Base-by-base conservation (phyloP, 2,888 invertebrate species). In the Drosophila parthenogenetica region DNA sequence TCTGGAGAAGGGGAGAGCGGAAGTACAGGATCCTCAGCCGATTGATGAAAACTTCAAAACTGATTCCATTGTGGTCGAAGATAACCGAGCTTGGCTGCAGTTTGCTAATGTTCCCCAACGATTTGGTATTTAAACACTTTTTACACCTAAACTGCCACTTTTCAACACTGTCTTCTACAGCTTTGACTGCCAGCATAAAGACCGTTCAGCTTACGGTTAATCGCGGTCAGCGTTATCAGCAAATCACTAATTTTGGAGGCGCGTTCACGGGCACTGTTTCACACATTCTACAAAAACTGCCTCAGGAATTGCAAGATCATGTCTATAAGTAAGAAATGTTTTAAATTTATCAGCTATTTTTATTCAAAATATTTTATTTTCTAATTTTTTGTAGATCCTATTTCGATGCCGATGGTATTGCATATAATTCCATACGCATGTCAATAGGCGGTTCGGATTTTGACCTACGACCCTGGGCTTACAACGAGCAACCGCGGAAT, bases 371-470 rank as follows among this genome's bases (percentile, higher is more conserved):
- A n/a, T n/a, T 10, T 37, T 16, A 5, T 2, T 1, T 17, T 7
- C 7, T 22, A 3, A 22, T 8, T 13, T 11, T n/a, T 45, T 49
- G 0, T 51, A 97, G 97, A 51, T 95, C 97, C 0, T 97, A 96
- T 90, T 97, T 94, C 87, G 93, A 94, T 10, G 84, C 91, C 73
- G 69, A 80, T 14, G 98, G 98, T 8, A 93, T 96, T 61, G 95
- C 95, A 77, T 98, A 97, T 91, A 96, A 94, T 77, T 90, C 98
- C 71, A 95, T 96, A 11, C 94, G 98, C 51, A 94, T 97, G 22
- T 96, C 98, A 0, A 96, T 98, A 69, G 98, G 95, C 0, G 97
- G 97, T 5, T 94, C 94, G 55, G 98, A 98, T 92, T 98, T 98
- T 92, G 98, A 98, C 0, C 94, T 95, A 0, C 94, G 94, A 58